phyloP scores from a whole-genome alignment of 2,113 vertebrate genomes.

The cat (Felis catus) region DNA sequence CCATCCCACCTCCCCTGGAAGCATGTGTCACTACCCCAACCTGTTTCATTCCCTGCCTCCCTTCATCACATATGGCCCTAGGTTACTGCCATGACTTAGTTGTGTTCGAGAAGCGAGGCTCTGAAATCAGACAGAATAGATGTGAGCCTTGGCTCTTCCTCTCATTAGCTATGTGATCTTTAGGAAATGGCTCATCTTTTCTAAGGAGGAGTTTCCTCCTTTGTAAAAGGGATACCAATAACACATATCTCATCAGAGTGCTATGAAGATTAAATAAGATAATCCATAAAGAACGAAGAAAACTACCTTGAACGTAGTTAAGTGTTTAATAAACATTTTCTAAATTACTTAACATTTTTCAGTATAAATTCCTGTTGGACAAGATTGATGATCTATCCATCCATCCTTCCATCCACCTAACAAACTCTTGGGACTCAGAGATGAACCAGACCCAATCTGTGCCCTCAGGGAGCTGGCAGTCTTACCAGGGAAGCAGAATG shows the following conservation, averaged over 20 bases:
- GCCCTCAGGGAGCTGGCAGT: background rate
- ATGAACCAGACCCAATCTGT: background rate
- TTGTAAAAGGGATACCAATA: background rate
- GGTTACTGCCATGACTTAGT: accelerated
- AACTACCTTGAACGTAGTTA: background rate
- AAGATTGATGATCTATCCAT: background rate
- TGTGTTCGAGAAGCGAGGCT: background rate
- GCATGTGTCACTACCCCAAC: background rate
- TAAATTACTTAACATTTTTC: background rate
- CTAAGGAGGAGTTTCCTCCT: background rate
- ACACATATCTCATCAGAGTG: background rate
- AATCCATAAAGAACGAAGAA: background rate
- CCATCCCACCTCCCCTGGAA: accelerated
- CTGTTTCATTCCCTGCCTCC: no score
- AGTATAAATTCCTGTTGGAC: background rate
- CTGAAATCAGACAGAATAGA: background rate
- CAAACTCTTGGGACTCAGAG: background rate
- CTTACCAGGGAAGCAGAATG: background rate
- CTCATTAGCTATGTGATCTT: background rate
- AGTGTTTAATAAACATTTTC: background rate
- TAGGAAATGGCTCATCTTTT: background rate
- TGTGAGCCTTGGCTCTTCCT: background rate
- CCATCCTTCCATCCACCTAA: background rate
- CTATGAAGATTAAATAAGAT: background rate
- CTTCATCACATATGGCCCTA: background rate